Percentiles rank a stretch among this genome's conserved stretches.
Conservation (phyloP, 2,113 vertebrate species). For the Formicarius rufipectus region DNA sequence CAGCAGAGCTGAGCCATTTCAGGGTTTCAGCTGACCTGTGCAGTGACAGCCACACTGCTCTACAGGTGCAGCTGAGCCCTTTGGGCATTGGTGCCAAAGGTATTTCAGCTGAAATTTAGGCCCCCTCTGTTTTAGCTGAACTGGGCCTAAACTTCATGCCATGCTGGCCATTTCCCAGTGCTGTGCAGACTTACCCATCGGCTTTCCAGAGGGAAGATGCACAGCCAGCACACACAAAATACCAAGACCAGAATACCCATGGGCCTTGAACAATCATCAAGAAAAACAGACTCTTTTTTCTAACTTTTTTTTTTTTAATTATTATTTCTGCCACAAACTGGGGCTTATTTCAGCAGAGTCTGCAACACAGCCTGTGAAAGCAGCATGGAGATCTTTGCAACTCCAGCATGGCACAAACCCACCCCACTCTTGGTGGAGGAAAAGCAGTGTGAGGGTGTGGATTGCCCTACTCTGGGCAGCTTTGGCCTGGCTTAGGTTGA, state of each 20-base stretch:
- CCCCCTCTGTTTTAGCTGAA: not conserved
- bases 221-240: not conserved
- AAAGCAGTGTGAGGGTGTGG: not conserved
- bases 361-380: not conserved
- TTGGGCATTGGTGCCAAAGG: not conserved
- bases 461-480: not conserved
- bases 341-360: not conserved
- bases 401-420: not conserved
- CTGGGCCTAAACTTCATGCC: not conserved
- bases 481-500: not conserved
- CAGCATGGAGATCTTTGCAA: not conserved
- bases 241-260: not conserved
- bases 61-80: not conserved
- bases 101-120: too few relatives aligned
- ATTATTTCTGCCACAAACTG: not conserved
- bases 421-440: fast-evolving
- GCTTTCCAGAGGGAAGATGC: not conserved
- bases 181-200: not conserved
- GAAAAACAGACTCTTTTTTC: not conserved
- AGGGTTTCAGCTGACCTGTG: not conserved
- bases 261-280: not conserved
- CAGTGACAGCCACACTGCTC: not conserved
- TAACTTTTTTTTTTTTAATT: not conserved
- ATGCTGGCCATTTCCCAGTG: not conserved
- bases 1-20: not conserved